A percentile compares a stretch with the other conserved stretches of the same genome.
phyloP scores from a whole-genome alignment of 2,888 invertebrate genomes.

The Cerceris ruficornis region DNA sequence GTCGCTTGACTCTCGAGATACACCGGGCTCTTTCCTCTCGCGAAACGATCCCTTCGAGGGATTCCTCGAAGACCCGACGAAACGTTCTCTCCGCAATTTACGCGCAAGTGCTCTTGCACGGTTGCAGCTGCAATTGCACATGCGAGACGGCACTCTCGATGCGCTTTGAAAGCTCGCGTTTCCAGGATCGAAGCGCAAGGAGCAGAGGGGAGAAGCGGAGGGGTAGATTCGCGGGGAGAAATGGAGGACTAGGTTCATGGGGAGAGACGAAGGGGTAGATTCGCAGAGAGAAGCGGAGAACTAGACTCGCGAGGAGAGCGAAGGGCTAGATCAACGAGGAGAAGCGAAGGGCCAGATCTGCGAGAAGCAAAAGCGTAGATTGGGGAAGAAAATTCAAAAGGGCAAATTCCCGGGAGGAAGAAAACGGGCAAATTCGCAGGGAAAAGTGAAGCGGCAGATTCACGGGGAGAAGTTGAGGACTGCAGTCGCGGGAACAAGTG shows the following conservation, averaged over 20 bases:
- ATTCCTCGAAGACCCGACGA: constrained; percentile 24
- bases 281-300: no score
- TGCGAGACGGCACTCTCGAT: constrained; percentile 1
- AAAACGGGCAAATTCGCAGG: no score
- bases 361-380: not conserved
- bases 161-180: constrained; percentile 18
- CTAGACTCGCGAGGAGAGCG: no score
- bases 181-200: not conserved
- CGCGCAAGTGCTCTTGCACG: constrained; percentile 45
- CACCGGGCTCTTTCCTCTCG: constrained; percentile 3
- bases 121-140: constrained; percentile 5
- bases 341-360: not conserved
- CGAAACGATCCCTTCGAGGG: constrained; percentile 49
- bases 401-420: no score
- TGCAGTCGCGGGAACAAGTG: no score
- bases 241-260: not conserved
- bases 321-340: not conserved
- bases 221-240: not conserved
- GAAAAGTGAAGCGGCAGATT: no score
- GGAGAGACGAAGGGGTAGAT: not conserved
- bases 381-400: no score
- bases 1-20: constrained; percentile 24
- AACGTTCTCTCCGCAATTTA: constrained; percentile 23
- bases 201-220: constrained; percentile 8
- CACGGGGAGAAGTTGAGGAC: no score